Base-by-base conservation (phyloP, 1,140 invertebrate species). In the Pomacea maculata region DNA sequence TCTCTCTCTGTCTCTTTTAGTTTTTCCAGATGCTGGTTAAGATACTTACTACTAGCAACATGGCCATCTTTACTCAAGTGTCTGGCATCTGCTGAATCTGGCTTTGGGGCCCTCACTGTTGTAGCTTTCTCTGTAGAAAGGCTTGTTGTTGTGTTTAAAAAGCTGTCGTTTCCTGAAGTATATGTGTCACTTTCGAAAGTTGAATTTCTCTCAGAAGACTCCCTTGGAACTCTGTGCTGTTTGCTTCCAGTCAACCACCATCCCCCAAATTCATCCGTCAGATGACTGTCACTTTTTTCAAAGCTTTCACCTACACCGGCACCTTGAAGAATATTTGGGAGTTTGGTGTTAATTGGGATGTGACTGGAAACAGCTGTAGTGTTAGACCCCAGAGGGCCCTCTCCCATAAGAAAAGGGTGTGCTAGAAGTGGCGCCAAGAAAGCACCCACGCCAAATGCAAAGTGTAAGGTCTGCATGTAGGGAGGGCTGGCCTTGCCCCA, bases 391-490 rank as follows among this genome's bases (percentile, higher is more conserved):
- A 75, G 29, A 65, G 63, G 76, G 29, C 61, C 70, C 77, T 80
- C 65, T 10, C 29, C 74, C n/a, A 85, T 86, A 34, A 92, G 83
- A 79, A 93, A 93, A 29, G 92, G 92, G 57, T 90, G 89, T 12
- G 92, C 91, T 34, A 93, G 81, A 8, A 93, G 87, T 19, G 93
- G 93, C 21, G 93, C 92, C 64, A 93, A 83, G 80, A 93, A 92
- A 5, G 92, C 92, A 55, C 93, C 93, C 61, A 93, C 80, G 29
- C 92, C 93, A 89, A 93, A 93, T 34, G 91, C 91, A 86, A 93
- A 93, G 82, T 93, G 93, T 55, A 93, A 80, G 9, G 92, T 87
- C 85, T 93, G 93, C 82, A 93, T 91, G 80, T 92, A 93, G 9
- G 92, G 92, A 8, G 90, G 90, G 85, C 92, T 92, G 70, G 91